Evolutionary conservation across 2,888 invertebrate species (phyloP).

Genomic region (Zonitis immaculata): DNA sequence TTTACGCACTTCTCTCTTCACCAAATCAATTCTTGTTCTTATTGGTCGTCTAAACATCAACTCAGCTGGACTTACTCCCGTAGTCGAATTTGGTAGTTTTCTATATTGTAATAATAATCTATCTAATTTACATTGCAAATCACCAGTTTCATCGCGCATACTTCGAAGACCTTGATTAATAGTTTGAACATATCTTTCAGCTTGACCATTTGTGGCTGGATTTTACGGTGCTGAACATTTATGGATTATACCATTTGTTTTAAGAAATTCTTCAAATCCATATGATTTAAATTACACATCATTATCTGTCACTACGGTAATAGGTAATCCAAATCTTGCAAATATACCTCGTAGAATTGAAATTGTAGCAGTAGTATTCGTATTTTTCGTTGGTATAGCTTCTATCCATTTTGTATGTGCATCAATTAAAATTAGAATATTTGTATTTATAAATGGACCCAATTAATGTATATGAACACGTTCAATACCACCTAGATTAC

Average conservation of each 20-base stretch:
- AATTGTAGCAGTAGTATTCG: conserved; percentile 1
- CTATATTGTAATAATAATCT: not conserved
- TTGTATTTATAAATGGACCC: conserved; percentile 22
- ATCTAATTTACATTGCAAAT: not conserved
- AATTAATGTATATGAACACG: conserved; percentile 35
- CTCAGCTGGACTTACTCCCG: not conserved
- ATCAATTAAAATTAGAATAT: conserved; percentile 21
- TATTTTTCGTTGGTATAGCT: conserved; percentile 20
- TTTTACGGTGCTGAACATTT: conserved; percentile 12
- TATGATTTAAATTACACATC: not conserved
- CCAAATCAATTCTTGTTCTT: not conserved
- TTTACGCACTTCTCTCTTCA: not conserved
- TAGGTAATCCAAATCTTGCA: not conserved
- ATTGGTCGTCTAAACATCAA: conserved; percentile 1
- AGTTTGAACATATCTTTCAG: conserved; percentile 12
- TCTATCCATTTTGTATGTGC: conserved; percentile 26
- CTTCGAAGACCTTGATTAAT: not conserved
- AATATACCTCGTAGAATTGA: conserved; percentile 1
- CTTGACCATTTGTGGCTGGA: conserved; percentile 14
- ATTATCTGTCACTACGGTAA: conserved; percentile 6
- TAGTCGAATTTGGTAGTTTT: not conserved
- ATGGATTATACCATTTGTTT: conserved; percentile 8
- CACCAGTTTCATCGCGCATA: not conserved
- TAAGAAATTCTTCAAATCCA: conserved; percentile 4
- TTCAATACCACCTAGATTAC: too few relatives aligned